These are phyloP conservation scores for Drosophila burlai DNA, from an alignment of 1,140 invertebrate genomes.

Conservation along the genomic window DNA sequence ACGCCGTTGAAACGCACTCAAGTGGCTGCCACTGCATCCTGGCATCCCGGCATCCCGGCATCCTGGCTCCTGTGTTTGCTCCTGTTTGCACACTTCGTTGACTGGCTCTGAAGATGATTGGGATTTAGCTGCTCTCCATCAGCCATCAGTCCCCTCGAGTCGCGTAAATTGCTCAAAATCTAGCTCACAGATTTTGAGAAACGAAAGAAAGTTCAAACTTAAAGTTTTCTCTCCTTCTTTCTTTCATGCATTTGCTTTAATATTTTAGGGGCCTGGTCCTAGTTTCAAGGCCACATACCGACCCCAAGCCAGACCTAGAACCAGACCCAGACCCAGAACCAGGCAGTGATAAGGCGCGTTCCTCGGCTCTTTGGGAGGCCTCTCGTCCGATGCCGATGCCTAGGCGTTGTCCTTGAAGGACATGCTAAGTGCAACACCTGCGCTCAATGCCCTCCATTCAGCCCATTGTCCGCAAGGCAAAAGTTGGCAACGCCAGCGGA, in stretches of 20 bases:
- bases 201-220: neutral
- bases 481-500: slow-evolving; percentile 39
- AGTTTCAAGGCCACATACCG: neutral
- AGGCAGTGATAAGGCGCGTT: slow-evolving; percentile 40
- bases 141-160: neutral
- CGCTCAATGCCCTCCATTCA: slow-evolving; percentile 64
- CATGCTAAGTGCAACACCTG: slow-evolving; percentile 72
- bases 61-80: neutral
- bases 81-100: slow-evolving; percentile 28
- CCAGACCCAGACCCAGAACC: neutral
- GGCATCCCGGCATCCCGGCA: slow-evolving; percentile 3
- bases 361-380: neutral
- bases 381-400: slow-evolving; percentile 5
- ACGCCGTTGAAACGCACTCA: slow-evolving; percentile 70
- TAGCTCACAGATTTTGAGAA: too few species aligned
- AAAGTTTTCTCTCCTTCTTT: neutral
- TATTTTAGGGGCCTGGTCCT: neutral
- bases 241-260: neutral
- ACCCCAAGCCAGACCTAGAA: neutral
- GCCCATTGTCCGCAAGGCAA: slow-evolving; percentile 54
- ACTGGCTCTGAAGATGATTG: slow-evolving; percentile 44
- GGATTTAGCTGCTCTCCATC: slow-evolving; percentile 14
- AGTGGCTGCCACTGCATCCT: slow-evolving; percentile 61
- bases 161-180: neutral
- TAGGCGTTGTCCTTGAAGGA: slow-evolving; percentile 56